Evolutionary conservation across 2,888 invertebrate species (phyloP).

Genomic region (Onthophagus sagittarius): DNA sequence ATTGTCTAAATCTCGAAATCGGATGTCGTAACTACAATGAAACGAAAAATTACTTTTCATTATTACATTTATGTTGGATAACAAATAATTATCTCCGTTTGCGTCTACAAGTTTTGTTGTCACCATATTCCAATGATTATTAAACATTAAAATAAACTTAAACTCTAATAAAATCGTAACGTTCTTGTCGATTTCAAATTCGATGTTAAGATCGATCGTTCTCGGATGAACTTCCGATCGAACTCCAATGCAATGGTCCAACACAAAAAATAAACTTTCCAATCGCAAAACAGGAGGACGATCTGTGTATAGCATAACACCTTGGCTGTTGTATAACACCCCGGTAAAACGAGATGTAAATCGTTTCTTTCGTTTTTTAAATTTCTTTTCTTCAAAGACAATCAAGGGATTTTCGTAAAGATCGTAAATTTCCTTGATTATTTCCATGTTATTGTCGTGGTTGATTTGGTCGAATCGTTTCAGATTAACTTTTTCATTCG

Average conservation of each 20-base stretch:
- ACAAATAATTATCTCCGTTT: constrained; percentile 8
- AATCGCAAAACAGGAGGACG: neutral
- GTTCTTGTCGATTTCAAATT: neutral
- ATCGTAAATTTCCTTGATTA: neutral
- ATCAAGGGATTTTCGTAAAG: neutral
- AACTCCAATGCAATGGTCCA: neutral
- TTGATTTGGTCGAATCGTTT: constrained; percentile 30
- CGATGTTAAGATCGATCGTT: neutral
- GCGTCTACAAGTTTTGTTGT: neutral
- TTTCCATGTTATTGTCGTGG: constrained; percentile 4
- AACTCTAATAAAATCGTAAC: neutral
- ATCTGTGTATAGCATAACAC: neutral
- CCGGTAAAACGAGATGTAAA: neutral
- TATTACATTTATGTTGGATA: constrained; percentile 23
- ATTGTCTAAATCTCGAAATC: constrained; percentile 39
- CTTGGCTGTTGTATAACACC: neutral
- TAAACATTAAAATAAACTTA: neutral
- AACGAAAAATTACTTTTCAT: constrained; percentile 50
- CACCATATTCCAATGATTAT: neutral
- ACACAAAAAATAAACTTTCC: neutral
- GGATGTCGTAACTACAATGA: constrained; percentile 43
- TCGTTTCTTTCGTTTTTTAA: neutral
- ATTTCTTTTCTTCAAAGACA: neutral
- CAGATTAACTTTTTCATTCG: constrained; percentile 39
- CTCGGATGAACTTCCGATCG: neutral